Base-by-base conservation (phyloP, 1,140 invertebrate species). In the Euglossa dilemma region DNA sequence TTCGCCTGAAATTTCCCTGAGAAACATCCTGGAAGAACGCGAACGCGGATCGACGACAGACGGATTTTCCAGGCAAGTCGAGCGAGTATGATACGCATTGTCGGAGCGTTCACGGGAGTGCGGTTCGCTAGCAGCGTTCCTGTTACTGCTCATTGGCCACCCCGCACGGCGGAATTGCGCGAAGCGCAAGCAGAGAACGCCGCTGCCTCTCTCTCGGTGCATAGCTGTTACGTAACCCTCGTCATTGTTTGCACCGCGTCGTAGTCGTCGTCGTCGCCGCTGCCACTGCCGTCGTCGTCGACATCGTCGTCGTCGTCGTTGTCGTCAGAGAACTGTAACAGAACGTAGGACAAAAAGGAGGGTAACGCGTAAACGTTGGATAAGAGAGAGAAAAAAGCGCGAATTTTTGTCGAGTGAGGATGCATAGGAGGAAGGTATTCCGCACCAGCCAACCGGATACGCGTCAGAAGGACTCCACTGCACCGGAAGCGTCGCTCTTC, bases 41-140 rank as follows among this genome's bases (percentile, higher is more conserved):
- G 36, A 64, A 50, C 59, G 20, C 2, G n/a, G 43, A n/a, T 71
- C 66, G 18, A 9, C 80, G 82, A 59, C 72, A 25, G 82, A 25
- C 45, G 67, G 66, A 89, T 90, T 90, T 90, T 88, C 89, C 89
- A 86, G 73, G 73, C 84, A 83, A 83, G 66, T 88, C 80, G 75
- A 75, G 81, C 1, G 56, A 74, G 89, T 87, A 86, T 89, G 88
- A 88, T 88, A 89, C 84, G 84, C 80, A 88, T 89, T 88, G 88
- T 85, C 84, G 57, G 87, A 66, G 77, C 61, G 80, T 87, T 79
- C 78, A 87, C 86, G 77, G 72, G 69, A 63, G 47, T 71, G 80
- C 75, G 57, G 79, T 85, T 86, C 85, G 77, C 80, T 74, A 69
- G 76, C 83, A 64, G 73, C 80, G 84, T 86, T 79, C 78, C 67